Evolutionary conservation across 2,888 invertebrate genomes (phyloP).

Genomic region (Cactoblastis cactorum): DNA sequence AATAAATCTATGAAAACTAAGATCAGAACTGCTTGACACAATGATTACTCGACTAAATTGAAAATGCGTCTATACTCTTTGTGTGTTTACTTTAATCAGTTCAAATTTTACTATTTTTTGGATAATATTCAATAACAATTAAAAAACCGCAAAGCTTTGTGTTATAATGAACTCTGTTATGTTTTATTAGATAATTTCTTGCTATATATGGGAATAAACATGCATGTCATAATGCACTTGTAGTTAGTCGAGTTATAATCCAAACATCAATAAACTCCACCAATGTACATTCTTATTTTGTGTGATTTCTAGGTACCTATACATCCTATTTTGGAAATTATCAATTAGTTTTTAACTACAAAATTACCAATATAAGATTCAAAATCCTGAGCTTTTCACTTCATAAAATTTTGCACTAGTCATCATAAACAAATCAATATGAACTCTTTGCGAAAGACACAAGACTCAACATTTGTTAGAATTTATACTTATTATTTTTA

Average conservation of each 20-base stretch:
- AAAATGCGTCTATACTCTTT: conserved; percentile 22
- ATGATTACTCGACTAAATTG: conserved; percentile 39
- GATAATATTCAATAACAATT: background rate
- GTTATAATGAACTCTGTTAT: background rate
- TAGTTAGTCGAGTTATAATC: conserved; percentile 40
- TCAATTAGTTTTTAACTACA: too few species aligned
- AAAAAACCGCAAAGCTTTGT: background rate
- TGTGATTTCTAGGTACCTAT: too few species aligned
- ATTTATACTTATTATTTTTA: background rate
- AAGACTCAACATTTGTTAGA: background rate
- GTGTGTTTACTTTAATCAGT: conserved; percentile 5
- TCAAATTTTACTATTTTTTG: background rate
- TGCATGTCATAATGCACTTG: background rate
- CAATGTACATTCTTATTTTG: background rate
- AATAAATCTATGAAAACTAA: background rate
- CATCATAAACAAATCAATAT: background rate
- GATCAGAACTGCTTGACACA: background rate
- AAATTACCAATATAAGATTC: too few species aligned
- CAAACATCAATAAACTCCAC: conserved; percentile 50
- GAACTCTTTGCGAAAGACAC: background rate
- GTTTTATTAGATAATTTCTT: background rate
- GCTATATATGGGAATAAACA: background rate
- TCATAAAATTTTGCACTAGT: background rate
- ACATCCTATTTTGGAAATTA: background rate
- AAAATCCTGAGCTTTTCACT: background rate